A percentile compares a stretch with the other conserved stretches of the same genome.
Conservation (phyloP, 2,888 invertebrate species). For the Steinernema carpocapsae region DNA sequence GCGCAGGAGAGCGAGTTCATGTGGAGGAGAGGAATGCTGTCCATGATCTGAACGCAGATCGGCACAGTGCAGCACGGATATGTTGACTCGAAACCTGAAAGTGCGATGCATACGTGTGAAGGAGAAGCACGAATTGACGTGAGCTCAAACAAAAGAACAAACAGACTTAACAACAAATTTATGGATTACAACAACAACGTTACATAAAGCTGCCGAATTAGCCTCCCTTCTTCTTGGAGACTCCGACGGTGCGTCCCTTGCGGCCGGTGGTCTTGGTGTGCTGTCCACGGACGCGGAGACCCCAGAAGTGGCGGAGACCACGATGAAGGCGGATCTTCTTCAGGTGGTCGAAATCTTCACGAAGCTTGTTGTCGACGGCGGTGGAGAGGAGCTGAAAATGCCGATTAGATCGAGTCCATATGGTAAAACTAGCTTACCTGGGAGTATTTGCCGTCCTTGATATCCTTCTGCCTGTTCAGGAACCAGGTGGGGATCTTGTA, state of each 20-base stretch:
- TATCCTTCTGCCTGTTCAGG: slow-evolving; percentile 98
- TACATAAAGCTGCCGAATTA: too few species aligned
- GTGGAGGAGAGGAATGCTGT: too few species aligned
- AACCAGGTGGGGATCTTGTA: slow-evolving; percentile 99
- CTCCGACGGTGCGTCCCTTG: slow-evolving; percentile 99
- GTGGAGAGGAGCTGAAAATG: slow-evolving; percentile 81
- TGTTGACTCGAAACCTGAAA: too few species aligned
- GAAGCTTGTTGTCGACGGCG: slow-evolving; percentile 92
- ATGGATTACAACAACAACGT: too few species aligned
- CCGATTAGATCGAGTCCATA: not conserved
- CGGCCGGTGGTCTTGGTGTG: slow-evolving; percentile 99
- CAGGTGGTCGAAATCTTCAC: slow-evolving; percentile 98
- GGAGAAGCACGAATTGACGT: too few species aligned
- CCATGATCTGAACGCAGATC: too few species aligned
- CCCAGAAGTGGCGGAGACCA: slow-evolving; percentile 99
- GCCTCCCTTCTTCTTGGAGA: slow-evolving; percentile 94
- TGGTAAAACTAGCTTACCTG: slow-evolving; percentile 73
- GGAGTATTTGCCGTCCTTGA: slow-evolving; percentile 96
- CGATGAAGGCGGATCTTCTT: slow-evolving; percentile 99
- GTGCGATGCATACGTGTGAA: too few species aligned
- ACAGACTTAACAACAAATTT: too few species aligned
- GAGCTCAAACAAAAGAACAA: too few species aligned
- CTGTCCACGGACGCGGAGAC: slow-evolving; percentile 97
- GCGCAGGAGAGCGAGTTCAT: too few species aligned
- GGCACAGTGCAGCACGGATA: too few species aligned